Base-by-base conservation (phyloP, 2,113 vertebrate species). In the Pampusana beccarii region DNA sequence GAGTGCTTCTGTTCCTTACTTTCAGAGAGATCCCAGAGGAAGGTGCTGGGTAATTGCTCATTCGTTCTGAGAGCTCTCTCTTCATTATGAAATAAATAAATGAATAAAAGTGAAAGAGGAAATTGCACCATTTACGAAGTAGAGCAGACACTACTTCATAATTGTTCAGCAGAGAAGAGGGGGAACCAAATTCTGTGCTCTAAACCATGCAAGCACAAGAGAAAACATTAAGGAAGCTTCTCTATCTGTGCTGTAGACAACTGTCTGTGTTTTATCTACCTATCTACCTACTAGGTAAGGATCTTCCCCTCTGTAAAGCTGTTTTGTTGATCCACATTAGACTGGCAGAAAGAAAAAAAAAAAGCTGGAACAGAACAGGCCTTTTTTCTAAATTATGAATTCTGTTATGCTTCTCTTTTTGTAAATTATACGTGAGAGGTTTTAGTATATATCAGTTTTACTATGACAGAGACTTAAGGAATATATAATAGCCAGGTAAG, bases 21-120 rank as follows among this genome's bases (percentile, higher is more conserved):
- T 90, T 70, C 79, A 36, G 61, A 84, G 69, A 93, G 48, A 93
- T 96, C 92, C 92, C 93, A 93, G 84, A 92, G 94, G 96, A 94
- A 86, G 72, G 54, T 89, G 73, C 85, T 95, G 86, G 71, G 29
- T 95, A 96, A 97, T 96, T 96, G 94, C 91, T 96, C 60, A 26
- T 92, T 94, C 86, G 80, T 46, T 96, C 69, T 54, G 72, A 95
- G 90, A 96, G 87, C 87, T 73, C 64, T 79, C 73, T 91, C 92
- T 93, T 96, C 61, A 57, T 90, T 95, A 80, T 73, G 66, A 90
- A 95, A 93, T 92, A 96, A 97, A 96, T 93, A 96, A 92, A 95
- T 88, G 80, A 94, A 82, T 85, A 95, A 78, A 96, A 90, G 73
- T 73, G 60, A 92, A 92, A 92, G 56, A 67, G 80, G 71, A 95